Conservation (phyloP, 2,113 vertebrate genomes). For the Falcunculus frontatus region DNA sequence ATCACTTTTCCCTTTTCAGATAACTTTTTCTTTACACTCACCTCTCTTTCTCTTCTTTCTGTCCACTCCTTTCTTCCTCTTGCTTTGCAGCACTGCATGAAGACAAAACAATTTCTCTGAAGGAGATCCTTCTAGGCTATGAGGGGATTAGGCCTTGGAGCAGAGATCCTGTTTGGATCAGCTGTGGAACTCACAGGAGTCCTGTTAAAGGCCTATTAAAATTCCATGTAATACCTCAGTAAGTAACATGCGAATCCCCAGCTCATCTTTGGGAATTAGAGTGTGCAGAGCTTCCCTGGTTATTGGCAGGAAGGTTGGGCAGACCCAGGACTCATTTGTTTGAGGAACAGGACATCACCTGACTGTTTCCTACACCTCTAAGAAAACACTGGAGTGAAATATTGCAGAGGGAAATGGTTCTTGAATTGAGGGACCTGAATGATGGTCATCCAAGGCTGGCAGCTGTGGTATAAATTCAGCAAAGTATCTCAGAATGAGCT, state of each 20-base stretch:
- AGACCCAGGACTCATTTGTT: not conserved
- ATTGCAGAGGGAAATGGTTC: not conserved
- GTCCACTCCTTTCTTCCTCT: not conserved
- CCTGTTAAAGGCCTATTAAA: conserved; percentile 70
- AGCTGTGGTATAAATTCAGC: not conserved
- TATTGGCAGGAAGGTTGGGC: conserved; percentile 15
- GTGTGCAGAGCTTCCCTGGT: conserved; percentile 29
- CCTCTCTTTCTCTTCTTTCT: not conserved
- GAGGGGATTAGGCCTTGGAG: conserved; percentile 54
- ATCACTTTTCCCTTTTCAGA: not conserved
- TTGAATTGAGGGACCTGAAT: not conserved
- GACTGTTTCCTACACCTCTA: not conserved
- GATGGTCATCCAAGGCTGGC: not conserved
- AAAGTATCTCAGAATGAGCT: not conserved
- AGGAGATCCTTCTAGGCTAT: conserved; percentile 48
- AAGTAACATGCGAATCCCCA: conserved; percentile 54
- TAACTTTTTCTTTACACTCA: not conserved
- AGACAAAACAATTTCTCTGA: conserved; percentile 45
- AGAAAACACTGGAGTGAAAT: not conserved
- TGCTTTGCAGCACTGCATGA: not conserved
- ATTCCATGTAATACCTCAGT: conserved; percentile 62
- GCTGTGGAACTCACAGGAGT: conserved; percentile 57
- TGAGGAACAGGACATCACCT: conserved; percentile 15
- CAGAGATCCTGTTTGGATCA: conserved; percentile 60
- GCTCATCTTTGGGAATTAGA: conserved; percentile 57